Conservation (phyloP, 2,797 vertebrate species). For the Poeciliopsis infans region DNA sequence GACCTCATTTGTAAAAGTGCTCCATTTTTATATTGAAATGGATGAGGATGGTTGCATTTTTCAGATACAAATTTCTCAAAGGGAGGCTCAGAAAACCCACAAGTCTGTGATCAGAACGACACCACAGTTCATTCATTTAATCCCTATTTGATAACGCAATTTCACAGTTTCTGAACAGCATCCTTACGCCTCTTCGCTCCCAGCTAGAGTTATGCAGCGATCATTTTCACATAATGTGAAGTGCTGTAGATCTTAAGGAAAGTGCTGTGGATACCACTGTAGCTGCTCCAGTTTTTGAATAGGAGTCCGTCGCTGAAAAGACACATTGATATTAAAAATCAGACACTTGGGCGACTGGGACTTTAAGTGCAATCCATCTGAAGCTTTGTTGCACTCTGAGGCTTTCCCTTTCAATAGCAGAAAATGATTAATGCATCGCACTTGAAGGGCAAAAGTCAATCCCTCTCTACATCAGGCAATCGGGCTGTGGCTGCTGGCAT, state of each 20-base stretch:
- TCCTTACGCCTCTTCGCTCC: slow-evolving; percentile 3
- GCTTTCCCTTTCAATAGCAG: slow-evolving; percentile 10
- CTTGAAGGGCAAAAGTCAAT: slow-evolving; percentile 39
- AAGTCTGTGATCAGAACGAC: background rate
- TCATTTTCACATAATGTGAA: slow-evolving; percentile 5
- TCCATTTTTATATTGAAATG: slow-evolving; percentile 16
- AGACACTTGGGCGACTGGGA: background rate
- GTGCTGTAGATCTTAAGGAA: background rate
- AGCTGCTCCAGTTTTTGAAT: background rate
- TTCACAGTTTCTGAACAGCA: slow-evolving; percentile 4
- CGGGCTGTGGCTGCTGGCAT: background rate
- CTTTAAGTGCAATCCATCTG: background rate
- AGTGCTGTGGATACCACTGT: background rate
- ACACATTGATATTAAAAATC: background rate
- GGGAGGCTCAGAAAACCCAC: background rate
- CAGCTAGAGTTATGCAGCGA: slow-evolving; percentile 1
- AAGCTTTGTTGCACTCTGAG: slow-evolving; percentile 9
- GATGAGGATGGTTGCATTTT: background rate
- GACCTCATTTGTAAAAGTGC: background rate
- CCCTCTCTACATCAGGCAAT: slow-evolving; percentile 6
- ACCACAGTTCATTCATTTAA: background rate
- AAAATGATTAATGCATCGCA: slow-evolving; percentile 23
- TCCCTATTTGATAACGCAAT: slow-evolving; percentile 4
- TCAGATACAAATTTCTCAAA: slow-evolving; percentile 5
- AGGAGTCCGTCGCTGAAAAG: background rate